phyloP scores from a whole-genome alignment of 2,797 vertebrate species.

The Amazonetta brasiliensis region DNA sequence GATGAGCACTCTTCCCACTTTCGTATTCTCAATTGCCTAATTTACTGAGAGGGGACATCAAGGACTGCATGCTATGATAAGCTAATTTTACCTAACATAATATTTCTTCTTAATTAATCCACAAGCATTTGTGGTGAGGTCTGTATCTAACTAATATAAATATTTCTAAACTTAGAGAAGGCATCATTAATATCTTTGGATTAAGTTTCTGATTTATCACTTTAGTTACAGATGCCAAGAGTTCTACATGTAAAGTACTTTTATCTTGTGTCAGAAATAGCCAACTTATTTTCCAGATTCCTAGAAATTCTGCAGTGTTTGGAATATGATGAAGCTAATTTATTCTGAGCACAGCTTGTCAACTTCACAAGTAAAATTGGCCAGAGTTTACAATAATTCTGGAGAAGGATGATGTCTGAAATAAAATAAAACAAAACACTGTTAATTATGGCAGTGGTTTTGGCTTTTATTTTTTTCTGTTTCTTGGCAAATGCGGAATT shows the following conservation, averaged over 20 bases:
- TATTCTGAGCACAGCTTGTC: neutral
- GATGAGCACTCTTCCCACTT: conserved; percentile 27
- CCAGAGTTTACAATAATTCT: neutral
- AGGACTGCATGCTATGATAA: neutral
- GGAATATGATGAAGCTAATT: neutral
- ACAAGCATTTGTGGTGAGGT: neutral
- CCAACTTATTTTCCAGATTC: conserved; percentile 9
- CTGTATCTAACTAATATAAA: neutral
- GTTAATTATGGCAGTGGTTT: rapidly evolving
- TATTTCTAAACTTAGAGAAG: conserved; percentile 23
- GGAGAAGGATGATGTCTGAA: neutral
- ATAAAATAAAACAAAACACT: too few species aligned
- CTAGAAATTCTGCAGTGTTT: conserved; percentile 36
- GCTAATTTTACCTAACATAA: conserved; percentile 4
- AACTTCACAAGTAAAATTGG: neutral
- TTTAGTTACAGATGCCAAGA: neutral
- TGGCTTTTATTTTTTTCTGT: neutral
- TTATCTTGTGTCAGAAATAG: neutral
- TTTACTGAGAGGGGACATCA: conserved; percentile 1
- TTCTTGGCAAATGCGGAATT: neutral
- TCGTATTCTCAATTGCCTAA: neutral
- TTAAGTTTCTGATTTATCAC: neutral
- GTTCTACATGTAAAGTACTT: neutral
- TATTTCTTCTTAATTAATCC: conserved; percentile 38
- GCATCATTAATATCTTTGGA: neutral